Evolutionary conservation across 1,140 invertebrate genomes (phyloP).

Genomic region (Aphelenchoides besseyi): DNA sequence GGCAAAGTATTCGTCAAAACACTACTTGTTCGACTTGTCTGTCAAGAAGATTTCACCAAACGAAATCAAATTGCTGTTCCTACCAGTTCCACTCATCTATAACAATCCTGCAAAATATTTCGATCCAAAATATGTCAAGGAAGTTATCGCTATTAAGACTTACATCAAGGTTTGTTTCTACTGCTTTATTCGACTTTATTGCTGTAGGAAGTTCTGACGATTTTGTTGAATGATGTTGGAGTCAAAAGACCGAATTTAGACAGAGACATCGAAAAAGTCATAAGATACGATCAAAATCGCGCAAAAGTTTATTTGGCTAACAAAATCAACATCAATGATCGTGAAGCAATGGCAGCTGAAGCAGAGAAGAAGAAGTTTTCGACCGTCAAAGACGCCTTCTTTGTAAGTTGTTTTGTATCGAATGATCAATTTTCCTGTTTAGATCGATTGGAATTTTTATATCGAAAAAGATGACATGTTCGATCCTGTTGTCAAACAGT

Average conservation of each 20-base stretch:
- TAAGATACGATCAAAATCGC: neutral
- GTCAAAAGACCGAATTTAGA: neutral
- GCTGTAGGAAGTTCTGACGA: neutral
- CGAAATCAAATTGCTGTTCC: neutral
- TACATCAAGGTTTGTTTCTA: no score
- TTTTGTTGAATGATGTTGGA: neutral
- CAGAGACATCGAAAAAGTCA: neutral
- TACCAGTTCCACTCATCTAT: neutral
- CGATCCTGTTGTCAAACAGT: neutral
- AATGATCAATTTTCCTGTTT: neutral
- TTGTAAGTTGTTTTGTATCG: neutral
- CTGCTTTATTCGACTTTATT: no score
- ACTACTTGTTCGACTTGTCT: neutral
- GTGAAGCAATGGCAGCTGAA: neutral
- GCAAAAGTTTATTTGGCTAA: slow-evolving; percentile 3
- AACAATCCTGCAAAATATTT: neutral
- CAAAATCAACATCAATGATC: neutral
- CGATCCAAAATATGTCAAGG: neutral
- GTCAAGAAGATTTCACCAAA: neutral
- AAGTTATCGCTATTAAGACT: neutral
- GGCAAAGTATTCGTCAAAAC: no score
- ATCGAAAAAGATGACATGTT: neutral
- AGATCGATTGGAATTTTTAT: neutral
- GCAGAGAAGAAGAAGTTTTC: neutral
- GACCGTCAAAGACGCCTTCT: neutral